Evolutionary conservation across 2,797 vertebrate species (phyloP).

Genomic region (Masticophis lateralis): DNA sequence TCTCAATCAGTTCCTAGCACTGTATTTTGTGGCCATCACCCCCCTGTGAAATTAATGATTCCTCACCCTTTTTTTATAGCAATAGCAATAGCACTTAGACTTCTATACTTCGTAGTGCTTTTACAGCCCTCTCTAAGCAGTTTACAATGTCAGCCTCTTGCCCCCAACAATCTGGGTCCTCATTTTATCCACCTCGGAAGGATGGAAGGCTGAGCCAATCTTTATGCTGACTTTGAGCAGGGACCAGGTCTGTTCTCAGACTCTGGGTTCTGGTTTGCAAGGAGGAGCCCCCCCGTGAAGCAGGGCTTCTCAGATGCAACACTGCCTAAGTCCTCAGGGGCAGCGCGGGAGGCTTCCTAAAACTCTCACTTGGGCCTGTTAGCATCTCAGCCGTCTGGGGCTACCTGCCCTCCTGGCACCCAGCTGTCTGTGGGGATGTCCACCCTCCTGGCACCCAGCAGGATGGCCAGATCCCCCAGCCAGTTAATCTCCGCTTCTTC

Average conservation of each 20-base stretch:
- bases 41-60: constrained; percentile 25
- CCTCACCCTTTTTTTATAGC: constrained; percentile 26
- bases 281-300: neutral
- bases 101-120: no score
- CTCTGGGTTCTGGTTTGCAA: neutral
- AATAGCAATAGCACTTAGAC: no score
- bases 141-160: no score
- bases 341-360: neutral
- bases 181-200: no score
- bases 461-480: neutral
- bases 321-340: neutral
- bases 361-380: neutral
- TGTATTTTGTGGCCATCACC: constrained; percentile 28
- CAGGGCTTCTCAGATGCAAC: neutral
- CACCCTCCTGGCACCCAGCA: neutral
- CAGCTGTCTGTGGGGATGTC: neutral
- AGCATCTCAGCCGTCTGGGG: neutral
- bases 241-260: neutral
- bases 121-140: no score
- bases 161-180: no score
- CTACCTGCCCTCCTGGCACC: neutral
- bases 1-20: constrained; percentile 49
- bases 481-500: neutral
- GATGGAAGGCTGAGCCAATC: no score
- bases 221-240: constrained; percentile 25